These are phyloP conservation scores for Enchytraeus crypticus DNA, from an alignment of 2,888 invertebrate genomes.

Conservation along the genomic window DNA sequence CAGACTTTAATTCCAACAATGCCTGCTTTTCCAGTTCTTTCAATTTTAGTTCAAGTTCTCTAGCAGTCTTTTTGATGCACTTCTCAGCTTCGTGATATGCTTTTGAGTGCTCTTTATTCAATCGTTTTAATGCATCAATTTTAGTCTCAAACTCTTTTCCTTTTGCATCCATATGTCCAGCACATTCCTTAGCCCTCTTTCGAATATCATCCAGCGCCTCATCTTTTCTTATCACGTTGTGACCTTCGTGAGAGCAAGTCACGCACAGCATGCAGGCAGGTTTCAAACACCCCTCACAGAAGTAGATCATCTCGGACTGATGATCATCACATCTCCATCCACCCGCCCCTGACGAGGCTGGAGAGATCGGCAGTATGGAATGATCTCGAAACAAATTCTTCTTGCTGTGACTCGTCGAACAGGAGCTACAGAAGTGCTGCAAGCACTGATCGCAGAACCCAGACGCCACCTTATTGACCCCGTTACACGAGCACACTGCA, in stretches of 20 bases:
- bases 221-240: neutral
- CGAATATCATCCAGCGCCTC: neutral
- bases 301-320: neutral
- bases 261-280: neutral
- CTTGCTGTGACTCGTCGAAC: neutral
- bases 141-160: neutral
- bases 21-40: neutral
- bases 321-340: neutral
- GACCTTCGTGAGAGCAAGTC: neutral
- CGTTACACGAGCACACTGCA: neutral
- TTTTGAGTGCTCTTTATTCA: neutral
- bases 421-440: neutral
- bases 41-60: slow-evolving; percentile 1
- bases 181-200: neutral
- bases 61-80: neutral
- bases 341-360: neutral
- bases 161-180: neutral
- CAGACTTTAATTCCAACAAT: neutral
- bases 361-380: neutral
- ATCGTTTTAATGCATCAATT: neutral
- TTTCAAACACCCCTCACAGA: neutral
- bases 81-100: neutral
- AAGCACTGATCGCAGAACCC: slow-evolving; percentile 3
- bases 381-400: neutral
- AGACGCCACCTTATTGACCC: neutral